Conservation (phyloP, 2,888 invertebrate species). For the Caenorhabditis macrosperma region DNA sequence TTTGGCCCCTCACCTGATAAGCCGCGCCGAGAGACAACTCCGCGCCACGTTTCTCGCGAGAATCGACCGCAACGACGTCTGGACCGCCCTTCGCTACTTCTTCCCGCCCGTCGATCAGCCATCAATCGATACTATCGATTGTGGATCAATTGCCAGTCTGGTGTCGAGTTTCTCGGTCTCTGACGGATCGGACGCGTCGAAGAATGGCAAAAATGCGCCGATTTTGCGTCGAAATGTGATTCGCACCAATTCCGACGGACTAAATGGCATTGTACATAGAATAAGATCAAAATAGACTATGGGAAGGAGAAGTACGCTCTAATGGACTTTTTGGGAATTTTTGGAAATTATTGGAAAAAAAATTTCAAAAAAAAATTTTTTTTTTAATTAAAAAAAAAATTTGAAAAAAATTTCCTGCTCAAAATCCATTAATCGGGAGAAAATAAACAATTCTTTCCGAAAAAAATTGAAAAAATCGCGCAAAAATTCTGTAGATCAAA, state of each 20-base stretch:
- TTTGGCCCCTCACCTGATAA: constrained; percentile 68
- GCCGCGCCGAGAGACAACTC: constrained; percentile 74
- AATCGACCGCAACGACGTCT: constrained; percentile 69
- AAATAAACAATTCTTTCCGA: too few species aligned
- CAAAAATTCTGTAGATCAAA: too few species aligned
- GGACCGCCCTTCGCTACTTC: constrained; percentile 74
- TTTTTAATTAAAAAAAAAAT: too few species aligned
- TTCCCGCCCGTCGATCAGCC: constrained; percentile 40
- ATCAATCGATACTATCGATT: background rate
- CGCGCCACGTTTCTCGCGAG: constrained; percentile 78
- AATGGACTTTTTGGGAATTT: too few species aligned
- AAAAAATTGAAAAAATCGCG: too few species aligned
- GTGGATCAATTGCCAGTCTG: constrained; percentile 28
- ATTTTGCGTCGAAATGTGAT: constrained; percentile 27
- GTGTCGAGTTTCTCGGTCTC: constrained; percentile 28
- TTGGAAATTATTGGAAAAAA: too few species aligned
- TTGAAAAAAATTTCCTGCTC: too few species aligned
- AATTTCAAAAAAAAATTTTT: too few species aligned
- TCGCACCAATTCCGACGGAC: constrained; percentile 31
- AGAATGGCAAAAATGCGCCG: background rate
- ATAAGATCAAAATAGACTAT: constrained; percentile 49
- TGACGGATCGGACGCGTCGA: background rate
- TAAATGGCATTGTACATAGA: constrained; percentile 55
- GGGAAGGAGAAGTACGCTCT: too few species aligned
- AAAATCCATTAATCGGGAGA: too few species aligned